phyloP scores from a whole-genome alignment of 2,888 invertebrate genomes.

The Eupsilia transversa region DNA sequence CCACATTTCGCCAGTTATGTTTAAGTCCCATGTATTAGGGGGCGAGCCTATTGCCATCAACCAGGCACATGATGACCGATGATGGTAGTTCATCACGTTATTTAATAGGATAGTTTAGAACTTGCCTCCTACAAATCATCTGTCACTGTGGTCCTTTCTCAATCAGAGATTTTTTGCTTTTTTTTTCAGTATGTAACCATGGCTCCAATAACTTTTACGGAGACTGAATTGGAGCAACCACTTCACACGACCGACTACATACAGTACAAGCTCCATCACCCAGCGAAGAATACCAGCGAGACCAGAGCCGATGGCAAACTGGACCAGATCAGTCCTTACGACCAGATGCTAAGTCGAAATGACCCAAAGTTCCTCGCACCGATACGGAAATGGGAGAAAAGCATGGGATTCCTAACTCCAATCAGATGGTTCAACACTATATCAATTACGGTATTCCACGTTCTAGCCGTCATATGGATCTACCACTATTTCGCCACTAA shows the following conservation, averaged over 20 bases:
- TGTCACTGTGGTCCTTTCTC: background rate
- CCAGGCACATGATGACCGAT: no score
- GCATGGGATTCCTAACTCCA: conserved; percentile 89
- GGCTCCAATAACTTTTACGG: conserved; percentile 71
- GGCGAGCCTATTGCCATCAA: no score
- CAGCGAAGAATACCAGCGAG: conserved; percentile 44
- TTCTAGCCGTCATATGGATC: conserved; percentile 82
- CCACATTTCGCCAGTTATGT: no score
- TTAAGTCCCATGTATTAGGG: no score
- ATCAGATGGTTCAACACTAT: conserved; percentile 92
- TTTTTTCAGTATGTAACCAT: conserved; percentile 69
- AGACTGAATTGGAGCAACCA: conserved; percentile 67
- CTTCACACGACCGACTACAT: conserved; percentile 51
- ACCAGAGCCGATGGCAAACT: conserved; percentile 26
- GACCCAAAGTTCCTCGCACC: conserved; percentile 75
- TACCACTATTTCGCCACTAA: conserved; percentile 72
- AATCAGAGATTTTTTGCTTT: background rate
- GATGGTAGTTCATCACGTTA: background rate
- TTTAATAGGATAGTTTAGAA: background rate
- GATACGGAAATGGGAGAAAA: conserved; percentile 80
- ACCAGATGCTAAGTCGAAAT: conserved; percentile 68
- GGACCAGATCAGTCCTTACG: conserved; percentile 66
- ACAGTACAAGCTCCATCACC: conserved; percentile 64
- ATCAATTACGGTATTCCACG: conserved; percentile 85
- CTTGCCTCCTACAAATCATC: background rate